phyloP scores from a whole-genome alignment of 2,113 vertebrate species.

The Cyanoderma ruficeps region DNA sequence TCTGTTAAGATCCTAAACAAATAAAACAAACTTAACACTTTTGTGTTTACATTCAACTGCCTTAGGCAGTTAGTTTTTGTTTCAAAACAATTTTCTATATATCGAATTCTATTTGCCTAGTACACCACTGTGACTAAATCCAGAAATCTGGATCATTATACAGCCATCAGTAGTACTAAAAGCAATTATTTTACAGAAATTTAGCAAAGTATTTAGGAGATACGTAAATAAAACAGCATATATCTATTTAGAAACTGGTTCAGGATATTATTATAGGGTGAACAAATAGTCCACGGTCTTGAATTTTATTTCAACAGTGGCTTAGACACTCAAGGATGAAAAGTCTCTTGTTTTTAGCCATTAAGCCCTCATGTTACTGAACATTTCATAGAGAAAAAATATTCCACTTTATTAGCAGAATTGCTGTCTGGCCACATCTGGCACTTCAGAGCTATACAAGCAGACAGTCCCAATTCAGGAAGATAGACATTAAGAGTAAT shows the following conservation, averaged over 20 bases:
- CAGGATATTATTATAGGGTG: not conserved
- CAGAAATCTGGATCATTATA: not conserved
- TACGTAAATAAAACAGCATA: not conserved
- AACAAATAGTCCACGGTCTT: not conserved
- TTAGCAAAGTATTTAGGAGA: not conserved
- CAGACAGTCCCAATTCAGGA: not conserved
- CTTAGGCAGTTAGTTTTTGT: not conserved
- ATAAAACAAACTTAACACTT: not conserved
- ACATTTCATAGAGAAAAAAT: not conserved
- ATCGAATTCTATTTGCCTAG: not conserved
- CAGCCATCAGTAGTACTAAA: not conserved
- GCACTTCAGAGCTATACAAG: not conserved
- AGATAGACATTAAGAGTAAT: not conserved
- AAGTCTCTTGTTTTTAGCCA: not conserved
- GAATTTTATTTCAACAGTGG: not conserved
- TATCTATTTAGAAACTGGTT: not conserved
- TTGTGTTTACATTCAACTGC: not conserved
- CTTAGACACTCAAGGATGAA: not conserved
- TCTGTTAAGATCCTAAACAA: not conserved
- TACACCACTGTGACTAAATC: accelerated
- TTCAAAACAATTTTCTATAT: not conserved
- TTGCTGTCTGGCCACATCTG: not conserved
- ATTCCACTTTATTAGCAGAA: not conserved
- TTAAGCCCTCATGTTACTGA: not conserved
- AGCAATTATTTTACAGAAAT: not conserved